Conservation (phyloP, 2,797 vertebrate genomes). For the Melanitta fusca region DNA sequence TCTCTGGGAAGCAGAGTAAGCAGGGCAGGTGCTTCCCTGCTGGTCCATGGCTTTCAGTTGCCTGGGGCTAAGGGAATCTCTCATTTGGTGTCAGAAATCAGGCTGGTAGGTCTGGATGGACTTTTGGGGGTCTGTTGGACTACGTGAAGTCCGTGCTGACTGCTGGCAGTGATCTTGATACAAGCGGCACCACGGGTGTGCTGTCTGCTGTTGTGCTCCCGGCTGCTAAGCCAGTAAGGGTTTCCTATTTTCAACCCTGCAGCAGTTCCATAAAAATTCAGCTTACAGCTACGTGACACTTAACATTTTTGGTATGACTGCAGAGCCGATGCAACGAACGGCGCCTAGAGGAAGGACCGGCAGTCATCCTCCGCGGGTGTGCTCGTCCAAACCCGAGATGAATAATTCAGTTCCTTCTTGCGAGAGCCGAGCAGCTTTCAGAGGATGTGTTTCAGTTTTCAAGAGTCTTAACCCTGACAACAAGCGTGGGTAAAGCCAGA, state of each 20-base stretch:
- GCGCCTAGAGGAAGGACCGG: not conserved
- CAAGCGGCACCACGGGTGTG: fast-evolving
- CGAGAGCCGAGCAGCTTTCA: not conserved
- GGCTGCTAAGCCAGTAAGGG: not conserved
- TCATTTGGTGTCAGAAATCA: not conserved
- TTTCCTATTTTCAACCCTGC: not conserved
- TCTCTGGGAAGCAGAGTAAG: not conserved
- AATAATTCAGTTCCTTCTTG: not conserved
- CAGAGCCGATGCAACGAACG: fast-evolving
- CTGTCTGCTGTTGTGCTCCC: not conserved
- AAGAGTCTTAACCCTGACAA: not conserved
- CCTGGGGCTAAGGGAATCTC: not conserved
- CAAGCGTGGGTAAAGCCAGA: fast-evolving
- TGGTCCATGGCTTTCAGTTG: fast-evolving
- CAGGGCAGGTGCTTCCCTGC: not conserved
- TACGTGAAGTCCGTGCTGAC: fast-evolving
- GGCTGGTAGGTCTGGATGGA: not conserved
- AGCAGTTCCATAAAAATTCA: not conserved
- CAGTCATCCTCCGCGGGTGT: fast-evolving
- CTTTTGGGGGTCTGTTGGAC: not conserved
- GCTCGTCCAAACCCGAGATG: not conserved
- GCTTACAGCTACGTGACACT: not conserved
- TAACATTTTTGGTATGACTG: not conserved
- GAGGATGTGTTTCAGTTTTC: not conserved
- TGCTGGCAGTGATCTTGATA: not conserved